These are phyloP conservation scores for Piscicola geometra DNA, from an alignment of 2,888 invertebrate genomes.

Conservation along the genomic window DNA sequence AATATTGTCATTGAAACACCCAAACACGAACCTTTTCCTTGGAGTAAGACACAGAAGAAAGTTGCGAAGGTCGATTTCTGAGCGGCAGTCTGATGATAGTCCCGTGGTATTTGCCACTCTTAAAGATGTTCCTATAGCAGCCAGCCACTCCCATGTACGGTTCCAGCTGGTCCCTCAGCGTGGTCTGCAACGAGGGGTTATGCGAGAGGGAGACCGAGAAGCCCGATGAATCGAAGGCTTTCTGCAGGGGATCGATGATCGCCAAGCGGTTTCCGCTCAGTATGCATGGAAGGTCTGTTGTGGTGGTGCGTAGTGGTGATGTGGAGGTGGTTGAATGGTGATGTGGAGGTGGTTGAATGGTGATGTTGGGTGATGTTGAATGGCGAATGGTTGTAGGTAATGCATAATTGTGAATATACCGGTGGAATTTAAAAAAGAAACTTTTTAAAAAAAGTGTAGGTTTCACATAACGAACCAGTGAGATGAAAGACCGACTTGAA, in stretches of 20 bases:
- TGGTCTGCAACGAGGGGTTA: conserved; percentile 32
- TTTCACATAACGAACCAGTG: conserved; percentile 47
- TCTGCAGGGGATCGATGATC: conserved; percentile 49
- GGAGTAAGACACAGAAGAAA: conserved; percentile 41
- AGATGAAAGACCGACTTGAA: conserved; percentile 54
- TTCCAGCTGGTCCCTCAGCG: conserved; percentile 46
- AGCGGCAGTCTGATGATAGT: conserved; percentile 52
- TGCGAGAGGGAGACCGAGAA: conserved; percentile 40
- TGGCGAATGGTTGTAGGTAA: too few relatives aligned
- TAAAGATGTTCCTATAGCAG: conserved; percentile 40
- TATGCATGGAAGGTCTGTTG: conserved; percentile 45
- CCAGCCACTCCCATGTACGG: conserved; percentile 48
- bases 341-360: not conserved
- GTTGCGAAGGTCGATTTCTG: conserved; percentile 43
- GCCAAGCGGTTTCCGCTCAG: conserved; percentile 49
- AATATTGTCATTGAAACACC: not conserved
- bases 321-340: too few relatives aligned
- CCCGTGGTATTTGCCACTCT: conserved; percentile 45
- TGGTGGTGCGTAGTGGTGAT: not conserved
- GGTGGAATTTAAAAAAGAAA: conserved; percentile 14
- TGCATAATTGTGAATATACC: too few relatives aligned
- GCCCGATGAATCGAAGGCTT: conserved; percentile 40
- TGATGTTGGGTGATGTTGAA: too few relatives aligned
- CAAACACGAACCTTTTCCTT: conserved; percentile 40
- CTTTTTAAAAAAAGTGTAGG: not conserved